These are phyloP conservation scores for Talpa occidentalis DNA, from an alignment of 2,113 vertebrate genomes.

Conservation along the genomic window DNA sequence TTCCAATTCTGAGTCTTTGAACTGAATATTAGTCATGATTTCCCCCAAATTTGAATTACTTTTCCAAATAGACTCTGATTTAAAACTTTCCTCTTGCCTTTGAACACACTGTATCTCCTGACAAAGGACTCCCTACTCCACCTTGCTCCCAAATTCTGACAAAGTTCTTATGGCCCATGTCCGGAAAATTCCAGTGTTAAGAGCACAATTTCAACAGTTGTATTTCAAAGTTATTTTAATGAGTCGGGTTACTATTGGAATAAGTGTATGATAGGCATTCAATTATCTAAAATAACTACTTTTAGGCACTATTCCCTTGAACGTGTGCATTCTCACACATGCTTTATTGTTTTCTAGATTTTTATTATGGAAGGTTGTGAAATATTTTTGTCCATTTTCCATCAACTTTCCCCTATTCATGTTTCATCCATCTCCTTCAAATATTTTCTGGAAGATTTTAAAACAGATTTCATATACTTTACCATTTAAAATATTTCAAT, in stretches of 20 bases:
- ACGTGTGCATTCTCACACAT: background rate
- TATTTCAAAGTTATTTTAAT: background rate
- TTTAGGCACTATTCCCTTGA: background rate
- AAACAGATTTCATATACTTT: background rate
- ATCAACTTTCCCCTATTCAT: background rate
- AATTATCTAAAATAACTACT: background rate
- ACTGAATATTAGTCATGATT: background rate
- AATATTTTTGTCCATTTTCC: background rate
- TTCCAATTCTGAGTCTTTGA: background rate
- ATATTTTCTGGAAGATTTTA: background rate
- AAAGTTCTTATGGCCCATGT: background rate
- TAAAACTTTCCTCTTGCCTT: constrained; percentile 5
- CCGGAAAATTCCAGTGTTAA: background rate
- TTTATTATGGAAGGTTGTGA: background rate
- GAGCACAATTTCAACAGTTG: background rate
- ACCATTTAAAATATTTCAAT: background rate
- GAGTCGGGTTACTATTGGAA: background rate
- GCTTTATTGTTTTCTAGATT: background rate
- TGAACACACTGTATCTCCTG: background rate
- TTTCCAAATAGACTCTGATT: constrained; percentile 1
- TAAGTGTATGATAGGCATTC: background rate
- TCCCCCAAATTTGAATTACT: background rate
- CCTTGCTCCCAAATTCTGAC: background rate
- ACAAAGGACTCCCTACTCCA: background rate
- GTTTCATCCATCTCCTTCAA: background rate